phyloP scores from a whole-genome alignment of 2,797 vertebrate species.

The Sebastes matsubarae region DNA sequence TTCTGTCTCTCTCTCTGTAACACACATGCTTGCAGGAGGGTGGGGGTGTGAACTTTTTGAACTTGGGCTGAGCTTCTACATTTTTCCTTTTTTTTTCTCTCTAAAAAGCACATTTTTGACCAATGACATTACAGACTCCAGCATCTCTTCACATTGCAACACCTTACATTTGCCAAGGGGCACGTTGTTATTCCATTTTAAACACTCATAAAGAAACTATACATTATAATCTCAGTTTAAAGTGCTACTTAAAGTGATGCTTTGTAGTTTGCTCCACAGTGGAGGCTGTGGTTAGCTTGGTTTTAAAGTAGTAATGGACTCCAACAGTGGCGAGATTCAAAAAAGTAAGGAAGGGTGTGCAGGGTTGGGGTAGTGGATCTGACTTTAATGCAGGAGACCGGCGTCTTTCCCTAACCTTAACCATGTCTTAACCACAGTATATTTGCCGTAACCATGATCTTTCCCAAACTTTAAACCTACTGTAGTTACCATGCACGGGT shows the following conservation, averaged over 20 bases:
- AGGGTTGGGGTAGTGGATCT: neutral
- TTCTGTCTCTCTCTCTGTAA: neutral
- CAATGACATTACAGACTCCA: constrained; percentile 24
- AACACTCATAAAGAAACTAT: neutral
- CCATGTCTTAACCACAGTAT: neutral
- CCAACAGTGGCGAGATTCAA: neutral
- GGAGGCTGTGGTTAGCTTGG: neutral
- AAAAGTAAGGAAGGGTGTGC: neutral
- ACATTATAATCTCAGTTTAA: constrained; percentile 4
- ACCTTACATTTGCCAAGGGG: constrained; percentile 9
- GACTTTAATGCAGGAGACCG: neutral
- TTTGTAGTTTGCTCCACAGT: constrained; percentile 1
- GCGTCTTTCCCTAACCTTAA: neutral
- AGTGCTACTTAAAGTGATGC: constrained; percentile 7
- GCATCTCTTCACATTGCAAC: constrained; percentile 34
- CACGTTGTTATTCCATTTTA: neutral
- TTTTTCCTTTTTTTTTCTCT: neutral
- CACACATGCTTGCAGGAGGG: constrained; percentile 19
- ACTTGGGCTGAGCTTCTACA: constrained; percentile 9
- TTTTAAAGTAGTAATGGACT: neutral
- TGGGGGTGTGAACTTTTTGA: constrained; percentile 26
- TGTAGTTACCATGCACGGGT: neutral
- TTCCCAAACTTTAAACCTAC: neutral
- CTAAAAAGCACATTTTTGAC: constrained; percentile 36
- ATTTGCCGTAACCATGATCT: neutral